These are phyloP conservation scores for Lepilemur ruficaudatus DNA, from an alignment of 2,797 vertebrate species.

Conservation along the genomic window DNA sequence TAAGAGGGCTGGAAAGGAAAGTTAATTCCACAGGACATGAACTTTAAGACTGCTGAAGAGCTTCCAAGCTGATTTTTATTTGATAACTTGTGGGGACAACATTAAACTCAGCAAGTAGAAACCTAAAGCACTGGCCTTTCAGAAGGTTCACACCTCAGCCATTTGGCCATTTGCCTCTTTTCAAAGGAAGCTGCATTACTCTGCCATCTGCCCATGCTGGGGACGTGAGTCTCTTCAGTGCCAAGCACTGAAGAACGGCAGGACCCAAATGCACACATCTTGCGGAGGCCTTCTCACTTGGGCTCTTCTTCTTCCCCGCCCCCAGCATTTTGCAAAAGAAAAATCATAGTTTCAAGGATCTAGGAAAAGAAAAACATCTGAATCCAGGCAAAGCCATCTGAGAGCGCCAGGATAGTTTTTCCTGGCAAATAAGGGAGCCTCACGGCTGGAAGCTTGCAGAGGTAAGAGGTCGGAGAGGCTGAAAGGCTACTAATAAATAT, in stretches of 20 bases:
- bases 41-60: neutral
- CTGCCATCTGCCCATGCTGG: conserved; percentile 76
- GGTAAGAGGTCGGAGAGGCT: neutral
- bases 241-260: conserved; percentile 69
- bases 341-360: conserved; percentile 68
- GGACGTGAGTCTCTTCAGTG: conserved; percentile 56
- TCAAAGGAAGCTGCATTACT: conserved; percentile 70
- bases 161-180: conserved; percentile 74
- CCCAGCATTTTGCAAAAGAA: conserved; percentile 59
- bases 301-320: conserved; percentile 66
- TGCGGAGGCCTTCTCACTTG: conserved; percentile 70
- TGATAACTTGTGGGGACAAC: conserved; percentile 36
- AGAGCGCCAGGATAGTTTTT: conserved; percentile 29
- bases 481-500: conserved; percentile 37
- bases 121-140: conserved; percentile 69
- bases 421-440: conserved; percentile 6
- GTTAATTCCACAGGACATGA: conserved; percentile 47
- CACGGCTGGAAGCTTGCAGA: neutral
- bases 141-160: conserved; percentile 73
- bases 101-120: conserved; percentile 62
- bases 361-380: conserved; percentile 71
- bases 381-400: conserved; percentile 35
- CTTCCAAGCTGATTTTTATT: conserved; percentile 41
- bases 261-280: conserved; percentile 65
- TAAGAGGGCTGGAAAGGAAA: neutral